Percentiles rank a stretch among this genome's conserved stretches.
Conservation (phyloP, 2,888 invertebrate genomes). For the Brachypalpus laphriformis region DNA sequence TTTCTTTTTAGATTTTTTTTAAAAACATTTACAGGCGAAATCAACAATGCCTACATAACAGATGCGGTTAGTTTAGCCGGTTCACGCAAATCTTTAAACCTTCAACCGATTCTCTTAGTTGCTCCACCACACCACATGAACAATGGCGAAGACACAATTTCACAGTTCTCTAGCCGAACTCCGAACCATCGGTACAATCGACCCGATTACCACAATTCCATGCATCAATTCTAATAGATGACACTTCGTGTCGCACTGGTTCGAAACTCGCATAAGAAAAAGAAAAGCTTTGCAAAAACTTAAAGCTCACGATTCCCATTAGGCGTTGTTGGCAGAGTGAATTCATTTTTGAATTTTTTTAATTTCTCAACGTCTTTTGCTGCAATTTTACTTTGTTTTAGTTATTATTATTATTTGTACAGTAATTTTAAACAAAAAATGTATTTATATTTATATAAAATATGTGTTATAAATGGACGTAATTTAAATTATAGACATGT, state of each 20-base stretch:
- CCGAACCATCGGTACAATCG: slow-evolving; percentile 84
- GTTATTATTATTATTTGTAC: slow-evolving; percentile 60
- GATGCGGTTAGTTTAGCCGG: slow-evolving; percentile 93
- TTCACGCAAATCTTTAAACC: slow-evolving; percentile 92
- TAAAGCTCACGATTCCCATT: slow-evolving; percentile 33
- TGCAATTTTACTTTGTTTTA: slow-evolving; percentile 12
- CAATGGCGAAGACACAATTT: slow-evolving; percentile 88
- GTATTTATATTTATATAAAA: slow-evolving; percentile 66
- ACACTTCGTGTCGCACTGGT: slow-evolving; percentile 29
- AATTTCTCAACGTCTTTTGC: slow-evolving; percentile 37
- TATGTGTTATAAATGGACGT: slow-evolving; percentile 37
- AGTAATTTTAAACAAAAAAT: slow-evolving; percentile 68
- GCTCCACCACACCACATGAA: slow-evolving; percentile 83
- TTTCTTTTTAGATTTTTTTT: no score
- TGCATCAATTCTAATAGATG: slow-evolving; percentile 87
- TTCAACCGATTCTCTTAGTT: slow-evolving; percentile 91
- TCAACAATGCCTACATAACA: slow-evolving; percentile 93
- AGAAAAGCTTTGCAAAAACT: background rate
- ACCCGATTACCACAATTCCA: slow-evolving; percentile 86
- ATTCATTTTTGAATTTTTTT: slow-evolving; percentile 72
- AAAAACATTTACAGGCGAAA: slow-evolving; percentile 89
- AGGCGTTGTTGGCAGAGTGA: slow-evolving; percentile 48
- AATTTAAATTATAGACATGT: slow-evolving; percentile 47
- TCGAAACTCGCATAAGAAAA: slow-evolving; percentile 60
- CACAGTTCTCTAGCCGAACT: slow-evolving; percentile 90